A percentile compares a stretch with the other conserved stretches of the same genome.
Conservation (phyloP, 2,888 invertebrate genomes). For the Standfussiana lucernea region DNA sequence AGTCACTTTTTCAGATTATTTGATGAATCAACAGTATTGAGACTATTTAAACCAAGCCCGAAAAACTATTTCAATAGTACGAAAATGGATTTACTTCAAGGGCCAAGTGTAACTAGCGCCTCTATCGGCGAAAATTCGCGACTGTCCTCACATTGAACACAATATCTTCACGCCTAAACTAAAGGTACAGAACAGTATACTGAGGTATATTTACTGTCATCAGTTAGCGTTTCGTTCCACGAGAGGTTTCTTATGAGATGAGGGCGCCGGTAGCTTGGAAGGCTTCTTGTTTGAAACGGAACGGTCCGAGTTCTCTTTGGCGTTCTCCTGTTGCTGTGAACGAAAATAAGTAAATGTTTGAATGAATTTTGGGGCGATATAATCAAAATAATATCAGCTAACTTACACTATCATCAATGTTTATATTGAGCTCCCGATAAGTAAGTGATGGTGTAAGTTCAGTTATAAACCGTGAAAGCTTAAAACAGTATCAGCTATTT, state of each 20-base stretch:
- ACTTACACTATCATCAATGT: no score
- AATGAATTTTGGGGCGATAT: not conserved
- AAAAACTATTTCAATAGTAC: constrained; percentile 16
- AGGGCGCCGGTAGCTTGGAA: constrained; percentile 83
- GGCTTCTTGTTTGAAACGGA: constrained; percentile 76
- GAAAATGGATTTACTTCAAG: constrained; percentile 1
- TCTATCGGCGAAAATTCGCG: constrained; percentile 24
- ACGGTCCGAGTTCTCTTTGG: constrained; percentile 83
- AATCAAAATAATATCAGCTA: not conserved
- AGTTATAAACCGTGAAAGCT: no score
- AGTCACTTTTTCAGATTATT: not conserved
- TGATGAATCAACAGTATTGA: not conserved
- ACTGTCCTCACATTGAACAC: constrained; percentile 48
- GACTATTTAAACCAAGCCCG: not conserved
- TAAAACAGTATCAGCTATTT: no score
- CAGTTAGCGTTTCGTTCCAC: constrained; percentile 76
- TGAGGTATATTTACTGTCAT: constrained; percentile 42
- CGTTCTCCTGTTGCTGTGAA: constrained; percentile 74
- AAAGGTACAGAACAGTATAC: constrained; percentile 37
- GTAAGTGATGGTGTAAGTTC: no score
- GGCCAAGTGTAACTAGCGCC: constrained; percentile 27
- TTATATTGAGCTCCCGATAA: no score
- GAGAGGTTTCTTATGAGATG: constrained; percentile 82
- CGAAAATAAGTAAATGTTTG: not conserved
- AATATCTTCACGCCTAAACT: constrained; percentile 39